Base-by-base conservation (phyloP, 2,797 vertebrate genomes). In the Micrastur ruficollis region DNA sequence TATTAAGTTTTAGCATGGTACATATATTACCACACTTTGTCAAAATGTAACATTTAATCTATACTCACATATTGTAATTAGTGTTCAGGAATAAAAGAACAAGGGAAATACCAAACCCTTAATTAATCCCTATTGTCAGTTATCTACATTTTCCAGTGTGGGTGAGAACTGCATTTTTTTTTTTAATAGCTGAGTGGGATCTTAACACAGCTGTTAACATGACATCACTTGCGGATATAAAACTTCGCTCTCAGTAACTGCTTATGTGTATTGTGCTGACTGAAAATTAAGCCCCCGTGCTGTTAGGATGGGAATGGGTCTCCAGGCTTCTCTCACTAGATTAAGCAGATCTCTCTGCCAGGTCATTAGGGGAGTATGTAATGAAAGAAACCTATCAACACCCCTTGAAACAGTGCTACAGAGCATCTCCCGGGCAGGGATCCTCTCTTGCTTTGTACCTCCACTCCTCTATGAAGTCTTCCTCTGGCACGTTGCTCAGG, bases 401-500 rank as follows among this genome's bases (percentile, higher is more conserved):
- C 4, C 14, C 11, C 66, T 91, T 78, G 40, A 94, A 85, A 65
- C 72, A 19, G 16, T 38, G 11, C 89, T 76, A 15, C 8, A 31
- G 89, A 90, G 50, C 66, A 27, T 55, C 46, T 68, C 83, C 74
- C 13, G 1, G 34, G 21, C n/a, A 1, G 12, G 65, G 44, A 44
- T 55, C 34, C n/a, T 74, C 46, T 49, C 29, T 62, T 8, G 3
- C 38, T 87, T 56, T 91, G 81, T 97, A 98, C 98, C 98, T 99
- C 98, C 98, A 98, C 82, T 96, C 81, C 89, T 98, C 97, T 80
- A 98, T 97, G 96, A 98, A 99, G 82, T 89, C 92, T 20, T 97
- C 97, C 34, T 96, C 92, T 11, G 98, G 95, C 58, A 94, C 62
- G 5, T 81, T 74, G 94, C 65, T 61, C 59, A 99, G 97, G 90